phyloP scores from a whole-genome alignment of 2,797 vertebrate genomes.

The Argyrosomus regius region DNA sequence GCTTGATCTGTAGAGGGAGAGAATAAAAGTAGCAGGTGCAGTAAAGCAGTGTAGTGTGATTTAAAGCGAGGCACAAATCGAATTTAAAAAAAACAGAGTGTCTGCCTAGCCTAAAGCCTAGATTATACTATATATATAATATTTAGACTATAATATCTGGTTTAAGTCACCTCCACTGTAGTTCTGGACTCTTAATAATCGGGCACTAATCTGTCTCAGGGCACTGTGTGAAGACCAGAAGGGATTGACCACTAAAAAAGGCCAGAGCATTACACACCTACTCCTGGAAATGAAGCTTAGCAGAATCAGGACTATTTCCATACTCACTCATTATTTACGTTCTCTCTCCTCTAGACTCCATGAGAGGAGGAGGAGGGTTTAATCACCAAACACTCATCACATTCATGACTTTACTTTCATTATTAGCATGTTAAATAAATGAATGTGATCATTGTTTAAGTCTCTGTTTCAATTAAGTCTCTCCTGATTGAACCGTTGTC shows the following conservation, averaged over 20 bases:
- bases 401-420: too few relatives aligned
- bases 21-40: background rate
- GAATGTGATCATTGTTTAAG: too few relatives aligned
- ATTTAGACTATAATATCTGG: too few relatives aligned
- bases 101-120: background rate
- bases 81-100: too few relatives aligned
- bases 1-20: background rate
- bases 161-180: background rate
- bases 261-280: background rate
- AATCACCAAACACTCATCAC: too few relatives aligned
- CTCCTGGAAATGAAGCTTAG: background rate
- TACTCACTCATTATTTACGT: too few relatives aligned
- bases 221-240: background rate
- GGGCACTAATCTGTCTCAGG: background rate
- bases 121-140: too few relatives aligned
- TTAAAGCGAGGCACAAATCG: background rate
- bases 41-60: background rate
- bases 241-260: background rate
- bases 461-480: background rate
- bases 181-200: conserved; percentile 14
- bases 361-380: too few relatives aligned
- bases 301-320: too few relatives aligned
- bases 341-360: too few relatives aligned
- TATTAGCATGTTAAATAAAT: too few relatives aligned
- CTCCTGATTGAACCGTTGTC: background rate